Evolutionary conservation across 1,140 invertebrate species (phyloP), one percentile per base, ranked within the genome.

Genomic region (Lepidurus apus): DNA sequence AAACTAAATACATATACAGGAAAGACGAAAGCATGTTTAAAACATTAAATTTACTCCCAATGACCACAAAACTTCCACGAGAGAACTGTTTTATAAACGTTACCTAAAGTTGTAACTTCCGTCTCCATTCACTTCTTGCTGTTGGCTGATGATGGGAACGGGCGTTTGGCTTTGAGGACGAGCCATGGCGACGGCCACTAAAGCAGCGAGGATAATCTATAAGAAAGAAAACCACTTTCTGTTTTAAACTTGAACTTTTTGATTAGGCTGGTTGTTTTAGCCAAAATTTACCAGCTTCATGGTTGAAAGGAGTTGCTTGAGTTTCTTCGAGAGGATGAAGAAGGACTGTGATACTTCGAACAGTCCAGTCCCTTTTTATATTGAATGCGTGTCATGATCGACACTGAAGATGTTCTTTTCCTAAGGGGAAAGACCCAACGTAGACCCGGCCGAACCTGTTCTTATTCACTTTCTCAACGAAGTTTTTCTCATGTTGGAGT

Each of bases 71-170:
- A 7, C 26, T 75, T 43, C 43, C 24, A n/a, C 24, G 24, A 73
- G 2, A n/a, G 7, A 17, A 21, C 10, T 17, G 17, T 7, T 42
- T 44, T 21, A 78, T 17, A 80, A 34, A 43, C 42, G 53, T 34
- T 83, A 89, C 89, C 87, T 89, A 85, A 89, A 91, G 82, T 88
- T 85, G 80, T 91, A 91, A 43, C 88, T 87, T 77, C 90, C 90
- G 84, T 91, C 90, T 7, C 88, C 87, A 81, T 89, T 88, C 75
- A 89, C 87, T 80, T 90, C 89, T 76, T 89, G 90, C 77, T 89
- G 88, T 82, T 91, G 89, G 80, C 88, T 89, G n/a, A 91, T 84
- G 78, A 91, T 91, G 74, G 88, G 87, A 81, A 90, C 88, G 1
- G 87, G 87, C 76, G 88, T 87, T 44, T 34, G 17, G 7, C 26